Percentiles rank a stretch among this genome's conserved stretches.
Conservation (phyloP, 2,888 invertebrate species). For the Macrosiphum euphorbiae region DNA sequence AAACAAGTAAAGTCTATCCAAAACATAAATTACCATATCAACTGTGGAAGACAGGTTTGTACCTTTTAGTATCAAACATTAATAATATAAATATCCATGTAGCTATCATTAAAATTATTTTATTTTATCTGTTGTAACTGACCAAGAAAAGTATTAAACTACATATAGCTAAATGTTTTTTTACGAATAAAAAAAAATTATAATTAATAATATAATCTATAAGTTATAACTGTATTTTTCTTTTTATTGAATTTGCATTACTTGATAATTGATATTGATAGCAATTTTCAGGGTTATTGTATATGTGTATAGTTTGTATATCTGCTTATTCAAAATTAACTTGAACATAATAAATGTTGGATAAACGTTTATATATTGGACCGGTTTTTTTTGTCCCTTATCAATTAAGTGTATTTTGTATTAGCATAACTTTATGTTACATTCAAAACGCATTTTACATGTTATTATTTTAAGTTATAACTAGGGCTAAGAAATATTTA, state of each 20-base stretch:
- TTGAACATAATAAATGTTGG: background rate
- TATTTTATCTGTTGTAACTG: background rate
- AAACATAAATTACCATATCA: background rate
- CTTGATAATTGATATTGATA: background rate
- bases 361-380: background rate
- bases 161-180: background rate
- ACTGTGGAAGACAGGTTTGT: background rate
- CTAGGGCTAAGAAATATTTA: background rate
- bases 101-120: background rate
- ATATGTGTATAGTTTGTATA: background rate
- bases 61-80: constrained; percentile 2
- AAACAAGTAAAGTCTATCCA: background rate
- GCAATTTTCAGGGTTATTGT: background rate
- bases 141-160: background rate
- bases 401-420: background rate
- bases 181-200: background rate
- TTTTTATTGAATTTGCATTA: background rate
- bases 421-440: background rate
- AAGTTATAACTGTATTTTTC: background rate
- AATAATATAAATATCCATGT: background rate
- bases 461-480: background rate
- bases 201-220: background rate
- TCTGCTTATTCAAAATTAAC: background rate
- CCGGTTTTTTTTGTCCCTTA: background rate
- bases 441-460: background rate